Evolutionary conservation across 2,888 invertebrate species (phyloP).

Genomic region (Timema podura): DNA sequence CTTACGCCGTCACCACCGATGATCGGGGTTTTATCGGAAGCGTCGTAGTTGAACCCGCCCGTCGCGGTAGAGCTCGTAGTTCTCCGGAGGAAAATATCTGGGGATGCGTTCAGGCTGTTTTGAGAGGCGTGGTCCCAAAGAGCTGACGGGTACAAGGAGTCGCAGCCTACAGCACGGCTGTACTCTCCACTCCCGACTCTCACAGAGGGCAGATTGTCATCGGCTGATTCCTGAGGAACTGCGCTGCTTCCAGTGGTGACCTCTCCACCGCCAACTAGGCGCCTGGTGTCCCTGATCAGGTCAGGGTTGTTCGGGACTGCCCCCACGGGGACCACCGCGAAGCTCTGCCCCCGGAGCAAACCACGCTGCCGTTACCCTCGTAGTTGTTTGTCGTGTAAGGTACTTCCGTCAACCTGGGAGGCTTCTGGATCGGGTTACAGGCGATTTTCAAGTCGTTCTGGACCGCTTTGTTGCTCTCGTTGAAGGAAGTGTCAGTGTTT

Average conservation of each 20-base stretch:
- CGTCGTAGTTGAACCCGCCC: conserved; percentile 50
- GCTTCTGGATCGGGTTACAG: conserved; percentile 68
- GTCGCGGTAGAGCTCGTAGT: conserved; percentile 48
- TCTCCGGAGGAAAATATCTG: conserved; percentile 49
- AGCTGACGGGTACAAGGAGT: conserved; percentile 52
- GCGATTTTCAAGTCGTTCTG: conserved; percentile 47
- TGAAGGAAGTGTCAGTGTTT: conserved; percentile 25
- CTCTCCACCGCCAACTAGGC: conserved; percentile 55
- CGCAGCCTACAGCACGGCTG: conserved; percentile 62
- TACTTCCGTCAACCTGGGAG: conserved; percentile 63
- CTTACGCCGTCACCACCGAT: conserved; percentile 51
- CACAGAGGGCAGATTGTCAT: background rate
- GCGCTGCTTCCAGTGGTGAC: conserved; percentile 34
- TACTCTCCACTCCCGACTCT: conserved; percentile 52
- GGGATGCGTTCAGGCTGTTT: conserved; percentile 28
- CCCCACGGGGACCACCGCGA: conserved; percentile 45
- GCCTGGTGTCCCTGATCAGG: conserved; percentile 76
- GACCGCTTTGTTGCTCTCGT: conserved; percentile 28
- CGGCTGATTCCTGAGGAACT: conserved; percentile 5
- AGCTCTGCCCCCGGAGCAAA: conserved; percentile 29
- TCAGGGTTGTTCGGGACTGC: conserved; percentile 73
- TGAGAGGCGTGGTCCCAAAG: conserved; percentile 61
- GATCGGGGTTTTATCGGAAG: conserved; percentile 72
- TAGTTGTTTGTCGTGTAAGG: conserved; percentile 66
- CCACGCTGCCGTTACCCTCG: conserved; percentile 58